A percentile compares a stretch with the other conserved stretches of the same genome.
phyloP scores from a whole-genome alignment of 1,140 invertebrate genomes.

The Drosophila ficusphila region DNA sequence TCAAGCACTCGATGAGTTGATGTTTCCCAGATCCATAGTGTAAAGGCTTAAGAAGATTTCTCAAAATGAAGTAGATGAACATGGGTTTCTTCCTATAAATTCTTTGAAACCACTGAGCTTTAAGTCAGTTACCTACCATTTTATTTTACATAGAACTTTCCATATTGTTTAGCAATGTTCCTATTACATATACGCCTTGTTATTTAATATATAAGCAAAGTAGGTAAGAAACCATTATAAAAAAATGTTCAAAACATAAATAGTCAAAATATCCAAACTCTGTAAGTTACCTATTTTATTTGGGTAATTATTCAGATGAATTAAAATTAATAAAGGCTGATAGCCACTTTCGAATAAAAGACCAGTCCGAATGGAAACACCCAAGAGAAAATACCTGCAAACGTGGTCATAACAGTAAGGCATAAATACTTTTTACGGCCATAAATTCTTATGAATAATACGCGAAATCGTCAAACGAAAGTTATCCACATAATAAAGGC shows the following conservation, averaged over 20 bases:
- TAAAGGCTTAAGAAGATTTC: no score
- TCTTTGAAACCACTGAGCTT: no score
- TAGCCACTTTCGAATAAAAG: background rate
- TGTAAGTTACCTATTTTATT: background rate
- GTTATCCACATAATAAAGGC: constrained; percentile 3
- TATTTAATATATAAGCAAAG: no score
- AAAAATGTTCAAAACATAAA: background rate
- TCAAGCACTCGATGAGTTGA: background rate
- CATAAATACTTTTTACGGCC: constrained; percentile 2
- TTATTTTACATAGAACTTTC: no score
- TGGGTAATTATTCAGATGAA: background rate
- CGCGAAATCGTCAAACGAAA: constrained; percentile 17
- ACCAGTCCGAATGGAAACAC: background rate
- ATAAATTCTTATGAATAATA: constrained; percentile 26
- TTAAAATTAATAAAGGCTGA: background rate
- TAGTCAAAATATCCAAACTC: background rate
- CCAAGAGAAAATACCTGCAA: background rate
- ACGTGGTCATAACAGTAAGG: background rate
- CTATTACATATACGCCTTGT: no score
- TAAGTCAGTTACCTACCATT: no score
- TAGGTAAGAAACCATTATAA: no score
- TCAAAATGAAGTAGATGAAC: no score
- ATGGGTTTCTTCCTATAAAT: no score
- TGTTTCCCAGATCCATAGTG: background rate
- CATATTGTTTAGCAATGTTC: no score